A percentile compares a stretch with the other conserved stretches of the same genome.
Conservation (phyloP, 2,888 invertebrate genomes). For the Caenorhabditis japonica region DNA sequence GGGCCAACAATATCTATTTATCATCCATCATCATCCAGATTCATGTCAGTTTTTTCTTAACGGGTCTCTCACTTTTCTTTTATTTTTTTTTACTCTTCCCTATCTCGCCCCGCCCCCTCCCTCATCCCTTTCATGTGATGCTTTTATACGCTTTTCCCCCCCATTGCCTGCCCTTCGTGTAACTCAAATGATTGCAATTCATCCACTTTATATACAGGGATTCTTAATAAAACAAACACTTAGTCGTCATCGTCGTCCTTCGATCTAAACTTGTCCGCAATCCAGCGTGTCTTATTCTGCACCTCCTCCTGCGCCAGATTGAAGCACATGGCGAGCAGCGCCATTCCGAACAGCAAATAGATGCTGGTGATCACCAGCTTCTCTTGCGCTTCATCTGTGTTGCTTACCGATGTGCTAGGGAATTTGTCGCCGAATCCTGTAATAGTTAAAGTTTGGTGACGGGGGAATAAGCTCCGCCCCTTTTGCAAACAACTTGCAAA, state of each 20-base stretch:
- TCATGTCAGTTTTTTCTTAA: slow-evolving; percentile 6
- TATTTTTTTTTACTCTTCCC: no score
- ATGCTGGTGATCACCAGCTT: slow-evolving; percentile 87
- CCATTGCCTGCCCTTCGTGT: slow-evolving; percentile 1
- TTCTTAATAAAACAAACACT: slow-evolving; percentile 3
- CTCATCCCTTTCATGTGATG: slow-evolving; percentile 19
- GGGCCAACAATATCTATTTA: no score
- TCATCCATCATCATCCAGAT: slow-evolving; percentile 3
- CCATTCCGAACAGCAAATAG: slow-evolving; percentile 93
- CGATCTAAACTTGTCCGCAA: slow-evolving; percentile 74
- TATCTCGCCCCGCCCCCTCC: no score
- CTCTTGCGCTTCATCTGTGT: slow-evolving; percentile 79
- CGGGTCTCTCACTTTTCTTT: slow-evolving; percentile 23
- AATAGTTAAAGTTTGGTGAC: slow-evolving; percentile 78
- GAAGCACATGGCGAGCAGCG: slow-evolving; percentile 94
- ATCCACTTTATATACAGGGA: slow-evolving; percentile 12
- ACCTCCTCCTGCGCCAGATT: slow-evolving; percentile 85
- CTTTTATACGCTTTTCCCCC: neutral
- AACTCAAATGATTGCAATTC: no score
- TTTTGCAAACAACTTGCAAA: no score
- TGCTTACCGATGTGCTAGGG: slow-evolving; percentile 76
- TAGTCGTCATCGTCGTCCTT: slow-evolving; percentile 74
- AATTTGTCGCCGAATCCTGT: slow-evolving; percentile 82
- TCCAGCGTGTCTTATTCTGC: slow-evolving; percentile 70
- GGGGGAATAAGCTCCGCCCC: no score